Conservation (phyloP, 1,140 invertebrate species). For the Hyposmocoma kahamanoa region DNA sequence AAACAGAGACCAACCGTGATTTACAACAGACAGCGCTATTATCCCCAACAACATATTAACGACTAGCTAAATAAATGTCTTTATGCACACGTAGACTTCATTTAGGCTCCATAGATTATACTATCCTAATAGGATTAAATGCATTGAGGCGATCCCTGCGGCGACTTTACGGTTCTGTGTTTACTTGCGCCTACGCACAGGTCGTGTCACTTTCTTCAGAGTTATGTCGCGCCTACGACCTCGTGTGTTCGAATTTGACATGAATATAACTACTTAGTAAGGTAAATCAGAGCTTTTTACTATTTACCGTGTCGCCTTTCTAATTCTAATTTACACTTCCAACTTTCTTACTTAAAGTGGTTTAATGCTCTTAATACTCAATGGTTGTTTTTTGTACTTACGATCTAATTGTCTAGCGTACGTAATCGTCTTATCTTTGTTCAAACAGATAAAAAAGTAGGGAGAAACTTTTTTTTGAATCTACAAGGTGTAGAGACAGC, state of each 20-base stretch:
- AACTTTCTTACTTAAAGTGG: no score
- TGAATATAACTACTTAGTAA: conserved; percentile 33
- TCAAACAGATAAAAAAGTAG: no score
- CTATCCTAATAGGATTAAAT: conserved; percentile 45
- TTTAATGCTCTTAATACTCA: no score
- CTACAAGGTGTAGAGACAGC: no score
- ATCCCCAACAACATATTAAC: neutral
- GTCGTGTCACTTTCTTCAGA: conserved; percentile 56
- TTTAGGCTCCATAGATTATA: conserved; percentile 17
- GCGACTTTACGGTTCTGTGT: conserved; percentile 28
- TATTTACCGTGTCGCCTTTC: neutral
- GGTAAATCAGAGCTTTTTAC: conserved; percentile 39
- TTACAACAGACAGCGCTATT: neutral
- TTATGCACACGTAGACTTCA: conserved; percentile 16
- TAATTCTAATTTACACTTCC: neutral
- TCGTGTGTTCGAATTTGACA: conserved; percentile 37
- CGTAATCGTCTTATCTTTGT: no score
- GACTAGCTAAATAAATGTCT: conserved; percentile 17
- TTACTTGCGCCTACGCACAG: conserved; percentile 49
- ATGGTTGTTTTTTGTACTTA: no score
- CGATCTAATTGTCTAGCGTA: no score
- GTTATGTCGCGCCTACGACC: conserved; percentile 54
- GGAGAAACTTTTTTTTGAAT: no score
- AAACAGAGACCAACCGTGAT: neutral
- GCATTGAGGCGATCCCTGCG: conserved; percentile 23